Conservation (phyloP, 1,140 invertebrate genomes). For the Plectus sambesii region DNA sequence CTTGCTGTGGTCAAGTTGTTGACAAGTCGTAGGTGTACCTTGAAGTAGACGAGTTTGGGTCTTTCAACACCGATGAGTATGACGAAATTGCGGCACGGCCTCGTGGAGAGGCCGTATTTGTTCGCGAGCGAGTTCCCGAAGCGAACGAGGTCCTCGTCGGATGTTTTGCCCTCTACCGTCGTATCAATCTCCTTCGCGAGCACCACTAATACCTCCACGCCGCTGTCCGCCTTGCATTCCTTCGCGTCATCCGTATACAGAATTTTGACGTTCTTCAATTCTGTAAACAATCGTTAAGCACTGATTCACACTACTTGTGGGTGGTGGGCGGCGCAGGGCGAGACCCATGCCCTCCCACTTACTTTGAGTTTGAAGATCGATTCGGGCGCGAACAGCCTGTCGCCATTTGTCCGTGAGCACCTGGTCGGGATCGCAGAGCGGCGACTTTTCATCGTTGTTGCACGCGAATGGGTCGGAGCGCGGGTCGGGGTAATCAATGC, state of each 20-base stretch:
- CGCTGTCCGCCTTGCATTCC: conserved; percentile 24
- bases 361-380: conserved; percentile 28
- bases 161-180: conserved; percentile 30
- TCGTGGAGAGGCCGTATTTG: conserved; percentile 23
- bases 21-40: conserved; percentile 13
- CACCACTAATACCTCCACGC: conserved; percentile 29
- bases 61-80: conserved; percentile 34
- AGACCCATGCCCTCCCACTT: conserved; percentile 20
- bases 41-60: conserved; percentile 36
- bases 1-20: conserved; percentile 1
- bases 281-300: conserved; percentile 22
- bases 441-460: conserved; percentile 36
- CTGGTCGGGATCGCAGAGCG: conserved; percentile 37
- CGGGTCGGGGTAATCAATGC: conserved; percentile 35
- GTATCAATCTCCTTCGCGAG: conserved; percentile 33
- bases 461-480: conserved; percentile 25
- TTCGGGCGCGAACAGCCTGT: conserved; percentile 28
- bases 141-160: conserved; percentile 28
- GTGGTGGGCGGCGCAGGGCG: conserved; percentile 1
- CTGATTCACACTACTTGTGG: no score
- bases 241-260: conserved; percentile 28
- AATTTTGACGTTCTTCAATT: conserved; percentile 24
- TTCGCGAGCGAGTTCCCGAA: conserved; percentile 31
- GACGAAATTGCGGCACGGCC: conserved; percentile 34
- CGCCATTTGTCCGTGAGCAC: conserved; percentile 39